Base-by-base conservation (phyloP, 2,888 invertebrate species). In the Mactromeris polynyma region DNA sequence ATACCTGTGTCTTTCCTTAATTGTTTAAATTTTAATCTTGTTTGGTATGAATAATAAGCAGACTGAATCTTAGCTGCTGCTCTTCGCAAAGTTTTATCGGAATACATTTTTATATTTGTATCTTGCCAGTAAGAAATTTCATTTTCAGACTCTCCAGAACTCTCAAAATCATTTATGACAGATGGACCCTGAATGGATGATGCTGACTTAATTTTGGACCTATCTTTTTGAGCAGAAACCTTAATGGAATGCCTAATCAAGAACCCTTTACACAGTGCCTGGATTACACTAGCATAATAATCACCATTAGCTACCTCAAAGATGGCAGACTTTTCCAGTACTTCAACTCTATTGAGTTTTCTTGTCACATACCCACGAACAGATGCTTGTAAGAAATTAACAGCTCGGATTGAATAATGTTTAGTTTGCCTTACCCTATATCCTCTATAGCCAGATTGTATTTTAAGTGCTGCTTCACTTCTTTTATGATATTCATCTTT, bases 51-150 rank as follows among this genome's bases (percentile, higher is more conserved):
- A 81, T 86, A 83, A 40, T 87, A 88, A 4, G 86, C 86, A 79
- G 90, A 73, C 40, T 90, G 92, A 14, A 92, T 86, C 38, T 38
- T 81, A 31, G 89, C 81, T 31, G 90, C 89, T 17, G 90, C 86
- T 46, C 79, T 46, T 6, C 89, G 78, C 42, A 81, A n/a, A 19
- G 89, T 86, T 88, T 89, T 89, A 77, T 92, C 92, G n/a, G 92
- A 92, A 40, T 85, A 86, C 92, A 92, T 90, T 83, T 90, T 92
- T 0, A 92, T 83, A 83, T 92, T 77, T 11, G 90, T 82, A 81
- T 90, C 90, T 64, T 90, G 78, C 92, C 92, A 92, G 38, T 89
- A 92, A 26, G 92, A 86, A 21, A 79, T 81, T 78, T 87, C 78
- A 31, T 46, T 33, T 26, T 83, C 77, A 3, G 83, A 77, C n/a